Base-by-base conservation (phyloP, 1,140 invertebrate genomes). In the Oppia nitens region DNA sequence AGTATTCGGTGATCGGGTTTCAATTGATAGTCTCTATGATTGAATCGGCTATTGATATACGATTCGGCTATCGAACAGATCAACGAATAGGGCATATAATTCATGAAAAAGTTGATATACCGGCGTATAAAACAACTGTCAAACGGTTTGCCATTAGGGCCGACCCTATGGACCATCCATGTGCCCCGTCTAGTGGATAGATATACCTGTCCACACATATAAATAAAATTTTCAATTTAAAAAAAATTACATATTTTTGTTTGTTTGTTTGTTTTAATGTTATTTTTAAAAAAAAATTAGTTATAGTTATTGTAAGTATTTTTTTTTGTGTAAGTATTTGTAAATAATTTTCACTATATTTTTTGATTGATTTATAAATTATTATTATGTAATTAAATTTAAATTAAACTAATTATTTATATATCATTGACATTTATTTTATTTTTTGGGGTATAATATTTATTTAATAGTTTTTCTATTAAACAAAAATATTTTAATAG, bases 11-110 rank as follows among this genome's bases (percentile, higher is more conserved):
- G 75, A 24, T 68, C 60, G 20, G 76, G 76, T 57, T 73, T 68
- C 27, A 78, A 61, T 6, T 68, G 66, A 63, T 73, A 78, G 1
- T 69, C 47, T 32, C 70, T 69, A 60, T 78, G 77, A 64, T 77
- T 71, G 64, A 78, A 75, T 25, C 69, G 62, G 3, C 40, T 27
- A 53, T 67, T 68, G 2, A 67, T 52, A 11, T 60, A 60, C 3
- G 53, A 17, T 51, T 66, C 62, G 1, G 55, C 49, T 6, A 64
- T n/a, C 45, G 32, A 54, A 47, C 60, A 64, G 1, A 59, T 48
- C 17, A 66, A 11, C 2, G 23, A 48, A 47, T 63, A 65, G n/a
- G 64, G 65, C n/a, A 63, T 9, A 12, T 21, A 45, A 20, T 60
- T 56, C 45, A 58, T 64, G 11, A 53, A 47, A 21, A 63, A 47